These are phyloP conservation scores for Drosophila orosa DNA, from an alignment of 1,140 invertebrate genomes.

Conservation along the genomic window DNA sequence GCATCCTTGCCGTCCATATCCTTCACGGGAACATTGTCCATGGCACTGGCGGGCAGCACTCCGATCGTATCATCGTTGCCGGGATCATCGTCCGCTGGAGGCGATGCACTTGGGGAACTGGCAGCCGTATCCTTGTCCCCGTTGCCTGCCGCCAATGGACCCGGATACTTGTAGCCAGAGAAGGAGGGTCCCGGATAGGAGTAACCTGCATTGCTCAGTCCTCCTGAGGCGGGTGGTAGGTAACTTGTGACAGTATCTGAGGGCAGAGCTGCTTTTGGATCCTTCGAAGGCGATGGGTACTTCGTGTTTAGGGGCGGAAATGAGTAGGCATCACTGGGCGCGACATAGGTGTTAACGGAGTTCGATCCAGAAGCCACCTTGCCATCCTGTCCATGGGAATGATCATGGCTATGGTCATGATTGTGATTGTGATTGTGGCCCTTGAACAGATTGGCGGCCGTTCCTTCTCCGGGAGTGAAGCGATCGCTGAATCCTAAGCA, in stretches of 20 bases:
- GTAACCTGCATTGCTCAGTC: constrained; percentile 54
- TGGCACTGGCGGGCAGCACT: constrained; percentile 75
- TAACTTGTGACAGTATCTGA: constrained; percentile 69
- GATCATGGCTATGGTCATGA: constrained; percentile 38
- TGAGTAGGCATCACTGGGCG: constrained; percentile 67
- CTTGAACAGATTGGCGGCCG: constrained; percentile 66
- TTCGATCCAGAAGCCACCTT: constrained; percentile 63
- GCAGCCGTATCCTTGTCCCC: constrained; percentile 60
- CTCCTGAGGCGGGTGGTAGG: constrained; percentile 74
- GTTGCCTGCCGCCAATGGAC: constrained; percentile 48
- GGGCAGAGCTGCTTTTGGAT: constrained; percentile 62
- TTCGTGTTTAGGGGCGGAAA: constrained; percentile 77
- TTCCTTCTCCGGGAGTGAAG: constrained; percentile 73
- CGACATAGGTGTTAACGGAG: constrained; percentile 57
- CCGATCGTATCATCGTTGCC: constrained; percentile 73
- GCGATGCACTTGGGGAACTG: constrained; percentile 33
- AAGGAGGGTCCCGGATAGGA: constrained; percentile 52
- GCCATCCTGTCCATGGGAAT: constrained; percentile 44
- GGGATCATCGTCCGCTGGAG: constrained; percentile 54
- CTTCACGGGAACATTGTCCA: constrained; percentile 51
- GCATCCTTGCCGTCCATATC: constrained; percentile 52
- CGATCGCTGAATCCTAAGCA: constrained; percentile 60
- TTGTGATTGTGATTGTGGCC: constrained; percentile 46
- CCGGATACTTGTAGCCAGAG: constrained; percentile 61
- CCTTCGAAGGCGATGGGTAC: constrained; percentile 68